These are phyloP conservation scores for Falco naumanni DNA, from an alignment of 2,797 vertebrate species.

Conservation along the genomic window DNA sequence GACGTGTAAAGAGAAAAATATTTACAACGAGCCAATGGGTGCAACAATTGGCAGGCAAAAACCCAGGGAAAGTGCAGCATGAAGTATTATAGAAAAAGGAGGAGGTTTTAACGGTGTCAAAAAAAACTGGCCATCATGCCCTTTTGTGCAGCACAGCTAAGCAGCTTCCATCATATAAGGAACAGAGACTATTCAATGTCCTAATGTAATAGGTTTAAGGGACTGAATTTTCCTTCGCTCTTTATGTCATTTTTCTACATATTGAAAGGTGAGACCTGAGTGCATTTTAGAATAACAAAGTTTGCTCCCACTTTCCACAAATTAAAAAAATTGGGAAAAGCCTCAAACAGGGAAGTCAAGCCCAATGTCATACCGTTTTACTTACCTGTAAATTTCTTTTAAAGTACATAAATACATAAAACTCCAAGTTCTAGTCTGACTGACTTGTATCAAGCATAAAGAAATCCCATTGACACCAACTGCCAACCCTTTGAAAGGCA, in stretches of 20 bases:
- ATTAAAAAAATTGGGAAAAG: not conserved
- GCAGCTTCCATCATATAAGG: not conserved
- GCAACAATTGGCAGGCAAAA: not conserved
- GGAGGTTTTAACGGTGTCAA: not conserved
- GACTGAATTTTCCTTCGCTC: not conserved
- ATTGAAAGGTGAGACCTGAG: not conserved
- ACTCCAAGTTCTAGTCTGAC: not conserved
- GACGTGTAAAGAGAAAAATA: not conserved
- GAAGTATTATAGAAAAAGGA: not conserved
- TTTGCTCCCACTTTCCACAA: not conserved
- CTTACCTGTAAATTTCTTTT: not conserved
- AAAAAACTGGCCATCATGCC: not conserved
- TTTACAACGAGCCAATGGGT: not conserved
- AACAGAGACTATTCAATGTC: not conserved
- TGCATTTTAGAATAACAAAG: not conserved
- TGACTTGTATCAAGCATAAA: not conserved
- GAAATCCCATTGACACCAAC: not conserved
- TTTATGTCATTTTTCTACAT: not conserved
- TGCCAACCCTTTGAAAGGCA: not conserved
- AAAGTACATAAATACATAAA: not conserved
- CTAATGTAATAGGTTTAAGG: not conserved
- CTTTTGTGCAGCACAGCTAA: not conserved
- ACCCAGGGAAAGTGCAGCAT: not conserved
- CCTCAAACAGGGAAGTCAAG: not conserved
- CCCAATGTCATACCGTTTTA: not conserved